These are phyloP conservation scores for Fabriciana adippe DNA, from an alignment of 2,888 invertebrate genomes.

Conservation along the genomic window DNA sequence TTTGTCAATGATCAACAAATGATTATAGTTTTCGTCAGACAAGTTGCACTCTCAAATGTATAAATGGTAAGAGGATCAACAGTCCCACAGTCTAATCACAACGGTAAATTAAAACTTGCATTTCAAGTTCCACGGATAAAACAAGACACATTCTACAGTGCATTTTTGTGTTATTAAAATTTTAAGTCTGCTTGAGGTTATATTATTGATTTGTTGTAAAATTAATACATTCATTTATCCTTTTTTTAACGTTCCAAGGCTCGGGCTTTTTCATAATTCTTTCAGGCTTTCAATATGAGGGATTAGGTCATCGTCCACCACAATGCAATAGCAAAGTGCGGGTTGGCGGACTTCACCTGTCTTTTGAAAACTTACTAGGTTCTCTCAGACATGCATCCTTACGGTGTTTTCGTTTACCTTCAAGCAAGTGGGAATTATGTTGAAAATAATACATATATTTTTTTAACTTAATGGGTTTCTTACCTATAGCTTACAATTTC, in stretches of 20 bases:
- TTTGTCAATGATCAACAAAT: neutral
- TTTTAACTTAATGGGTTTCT: slow-evolving; percentile 3
- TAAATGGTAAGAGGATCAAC: neutral
- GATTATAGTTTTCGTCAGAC: slow-evolving; percentile 3
- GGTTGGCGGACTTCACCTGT: too few species aligned
- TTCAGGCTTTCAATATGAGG: too few species aligned
- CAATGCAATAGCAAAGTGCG: too few species aligned
- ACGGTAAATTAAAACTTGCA: slow-evolving; percentile 1
- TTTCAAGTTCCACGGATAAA: neutral
- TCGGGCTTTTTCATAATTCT: too few species aligned
- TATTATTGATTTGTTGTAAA: neutral
- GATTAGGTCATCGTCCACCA: too few species aligned
- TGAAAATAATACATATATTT: neutral
- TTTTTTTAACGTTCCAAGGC: too few species aligned
- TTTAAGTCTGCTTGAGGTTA: neutral
- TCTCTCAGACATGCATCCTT: too few species aligned
- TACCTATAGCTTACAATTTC: slow-evolving; percentile 5
- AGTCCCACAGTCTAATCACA: neutral
- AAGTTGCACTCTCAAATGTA: neutral
- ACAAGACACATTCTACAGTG: neutral
- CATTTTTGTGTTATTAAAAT: neutral
- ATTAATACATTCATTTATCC: too few species aligned
- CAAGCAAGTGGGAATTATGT: too few species aligned
- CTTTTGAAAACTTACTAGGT: too few species aligned
- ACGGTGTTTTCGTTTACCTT: too few species aligned